Evolutionary conservation across 2,888 invertebrate genomes (phyloP).

Genomic region (Brachyptera risi): DNA sequence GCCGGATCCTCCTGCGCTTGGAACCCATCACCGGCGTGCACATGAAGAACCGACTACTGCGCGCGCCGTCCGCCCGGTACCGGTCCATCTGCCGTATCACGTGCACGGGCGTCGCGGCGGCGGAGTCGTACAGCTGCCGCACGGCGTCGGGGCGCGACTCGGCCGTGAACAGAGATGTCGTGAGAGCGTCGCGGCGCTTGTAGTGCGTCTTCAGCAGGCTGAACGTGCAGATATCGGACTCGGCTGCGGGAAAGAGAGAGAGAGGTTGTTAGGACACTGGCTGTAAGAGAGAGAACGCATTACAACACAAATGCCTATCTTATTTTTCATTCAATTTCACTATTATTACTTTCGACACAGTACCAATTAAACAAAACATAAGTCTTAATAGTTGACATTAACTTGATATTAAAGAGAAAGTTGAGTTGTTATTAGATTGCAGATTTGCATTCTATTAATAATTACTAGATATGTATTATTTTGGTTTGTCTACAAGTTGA

Average conservation of each 20-base stretch:
- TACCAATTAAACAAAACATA: no score
- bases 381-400: no score
- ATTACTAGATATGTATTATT: no score
- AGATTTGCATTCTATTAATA: no score
- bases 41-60: constrained; percentile 66
- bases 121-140: constrained; percentile 72
- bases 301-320: no score
- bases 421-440: no score
- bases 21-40: constrained; percentile 78
- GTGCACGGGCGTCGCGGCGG: constrained; percentile 61
- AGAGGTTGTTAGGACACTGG: constrained; percentile 27
- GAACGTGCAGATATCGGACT: constrained; percentile 15
- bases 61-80: constrained; percentile 58
- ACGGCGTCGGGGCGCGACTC: constrained; percentile 71
- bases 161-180: constrained; percentile 62
- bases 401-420: no score
- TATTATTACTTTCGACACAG: no score
- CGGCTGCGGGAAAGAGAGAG: constrained; percentile 27
- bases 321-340: no score
- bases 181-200: not conserved
- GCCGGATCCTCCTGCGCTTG: constrained; percentile 61
- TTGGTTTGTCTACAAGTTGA: no score
- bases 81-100: constrained; percentile 64
- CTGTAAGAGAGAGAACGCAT: no score
- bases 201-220: not conserved